A percentile compares a stretch with the other conserved stretches of the same genome.
Conservation (phyloP, 1,140 invertebrate genomes). For the Sarcophaga bullata region DNA sequence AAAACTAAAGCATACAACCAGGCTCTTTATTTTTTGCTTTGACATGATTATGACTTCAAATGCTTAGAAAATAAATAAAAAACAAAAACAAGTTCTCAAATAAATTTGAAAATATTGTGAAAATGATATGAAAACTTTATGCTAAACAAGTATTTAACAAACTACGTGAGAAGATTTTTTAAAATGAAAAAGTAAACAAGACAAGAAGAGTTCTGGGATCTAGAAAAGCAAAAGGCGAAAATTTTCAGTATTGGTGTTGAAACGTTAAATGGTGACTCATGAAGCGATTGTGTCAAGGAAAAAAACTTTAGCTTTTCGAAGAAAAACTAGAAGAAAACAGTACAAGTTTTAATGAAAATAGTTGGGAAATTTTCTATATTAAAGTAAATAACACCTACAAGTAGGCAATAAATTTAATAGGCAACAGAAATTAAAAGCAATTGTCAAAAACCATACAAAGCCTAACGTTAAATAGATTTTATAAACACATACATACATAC, state of each 20-base stretch:
- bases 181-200: not conserved
- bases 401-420: not conserved
- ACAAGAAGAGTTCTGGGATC: not conserved
- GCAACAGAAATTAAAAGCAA: too few species aligned
- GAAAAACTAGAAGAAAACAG: not conserved
- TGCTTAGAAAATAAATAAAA: not conserved
- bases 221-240: not conserved
- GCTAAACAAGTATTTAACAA: conserved; percentile 3
- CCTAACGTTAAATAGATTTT: too few species aligned
- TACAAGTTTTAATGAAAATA: not conserved
- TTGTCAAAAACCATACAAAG: not conserved
- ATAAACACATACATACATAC: too few species aligned
- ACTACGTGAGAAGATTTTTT: conserved; percentile 14
- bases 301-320: not conserved
- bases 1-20: too few species aligned
- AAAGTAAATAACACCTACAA: not conserved
- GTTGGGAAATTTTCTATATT: not conserved
- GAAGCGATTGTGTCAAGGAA: not conserved
- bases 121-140: conserved; percentile 15
- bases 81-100: not conserved
- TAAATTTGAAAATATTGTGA: not conserved
- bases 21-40: too few species aligned
- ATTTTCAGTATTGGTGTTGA: not conserved
- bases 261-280: not conserved
- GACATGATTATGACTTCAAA: too few species aligned